Base-by-base conservation (phyloP, 2,797 vertebrate species). In the Melanotaenia trifasciata region DNA sequence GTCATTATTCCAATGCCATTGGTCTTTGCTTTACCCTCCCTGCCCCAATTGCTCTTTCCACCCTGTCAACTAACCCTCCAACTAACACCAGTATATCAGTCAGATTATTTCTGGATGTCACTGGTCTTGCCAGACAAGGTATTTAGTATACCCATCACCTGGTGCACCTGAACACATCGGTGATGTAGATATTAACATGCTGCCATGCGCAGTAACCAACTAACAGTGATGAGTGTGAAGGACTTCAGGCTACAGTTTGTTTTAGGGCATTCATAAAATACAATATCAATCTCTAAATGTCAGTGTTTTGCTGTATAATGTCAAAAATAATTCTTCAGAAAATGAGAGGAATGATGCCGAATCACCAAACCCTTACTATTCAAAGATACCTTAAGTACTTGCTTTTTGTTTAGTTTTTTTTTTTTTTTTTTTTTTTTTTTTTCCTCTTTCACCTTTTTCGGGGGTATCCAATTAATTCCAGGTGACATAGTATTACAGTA, bases 401-500 rank as follows among this genome's bases (percentile, higher is more conserved):
- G 32, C 58, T 50, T 11, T 13, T 5, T 61, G 28, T 28, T 28
- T 28, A 4, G 28, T 30, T 30, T 30, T 30, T 30, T 59, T 40
- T 66, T 54, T 26, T n/a, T n/a, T n/a, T 38, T 60, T 62, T 40
- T 2, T 30, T 6, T 30, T 33, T 45, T 33, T 28, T 51, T 12
- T 72, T 68, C 74, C 71, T 68, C 56, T 86, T 68, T 79, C 45
- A 62, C 75, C 47, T 74, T 80, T 50, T 68, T 30, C 38, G 58
- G 58, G 28, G 57, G 56, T 56, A n/a, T 24, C 14, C 11, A 58
- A 35, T 77, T 77, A 69, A 73, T 74, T 87, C 69, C 81, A 68
- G 75, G 86, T 85, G 80, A 83, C 65, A 79, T 36, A 45, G 60
- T 71, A 70, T 79, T 78, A n/a, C n/a, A n/a, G n/a, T n/a, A 70